These are phyloP conservation scores for Xylota sylvarum DNA, from an alignment of 2,888 invertebrate genomes.

Conservation along the genomic window DNA sequence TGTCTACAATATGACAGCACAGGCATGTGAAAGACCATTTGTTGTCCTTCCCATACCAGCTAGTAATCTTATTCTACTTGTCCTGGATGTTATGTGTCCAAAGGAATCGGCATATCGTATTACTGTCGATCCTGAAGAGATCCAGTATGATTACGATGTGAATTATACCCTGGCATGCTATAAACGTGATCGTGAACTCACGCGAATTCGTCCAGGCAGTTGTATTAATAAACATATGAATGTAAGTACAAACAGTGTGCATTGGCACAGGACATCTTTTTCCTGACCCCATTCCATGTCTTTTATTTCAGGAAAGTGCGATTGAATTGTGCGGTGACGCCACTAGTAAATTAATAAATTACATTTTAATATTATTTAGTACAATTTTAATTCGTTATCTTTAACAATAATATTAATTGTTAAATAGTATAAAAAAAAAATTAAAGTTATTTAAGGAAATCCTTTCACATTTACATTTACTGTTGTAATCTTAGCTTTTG, in stretches of 20 bases:
- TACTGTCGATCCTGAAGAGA: slow-evolving; percentile 84
- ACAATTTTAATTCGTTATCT: slow-evolving; percentile 81
- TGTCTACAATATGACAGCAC: slow-evolving; percentile 85
- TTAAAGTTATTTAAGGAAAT: slow-evolving; percentile 62
- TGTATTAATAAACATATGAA: slow-evolving; percentile 92
- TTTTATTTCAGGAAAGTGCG: slow-evolving; percentile 86
- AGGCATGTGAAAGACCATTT: slow-evolving; percentile 87
- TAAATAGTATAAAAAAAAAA: slow-evolving; percentile 51
- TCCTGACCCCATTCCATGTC: background rate
- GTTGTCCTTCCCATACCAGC: slow-evolving; percentile 90
- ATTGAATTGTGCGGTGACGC: slow-evolving; percentile 89
- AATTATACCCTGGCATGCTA: slow-evolving; percentile 88
- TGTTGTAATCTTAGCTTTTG: slow-evolving; percentile 78
- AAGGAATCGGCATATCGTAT: slow-evolving; percentile 85
- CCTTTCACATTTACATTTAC: slow-evolving; percentile 68
- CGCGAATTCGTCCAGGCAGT: slow-evolving; percentile 89
- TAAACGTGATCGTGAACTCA: slow-evolving; percentile 87
- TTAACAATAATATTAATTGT: slow-evolving; percentile 79
- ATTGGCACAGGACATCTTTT: background rate
- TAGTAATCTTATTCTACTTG: slow-evolving; percentile 92
- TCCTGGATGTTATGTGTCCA: slow-evolving; percentile 89
- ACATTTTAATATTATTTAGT: slow-evolving; percentile 81
- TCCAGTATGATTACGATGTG: slow-evolving; percentile 84
- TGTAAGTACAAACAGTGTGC: slow-evolving; percentile 86
- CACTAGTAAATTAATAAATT: slow-evolving; percentile 80